Evolutionary conservation across 2,797 vertebrate genomes (phyloP), one percentile per base, ranked within the genome.

Genomic region (Buceros bicornis): DNA sequence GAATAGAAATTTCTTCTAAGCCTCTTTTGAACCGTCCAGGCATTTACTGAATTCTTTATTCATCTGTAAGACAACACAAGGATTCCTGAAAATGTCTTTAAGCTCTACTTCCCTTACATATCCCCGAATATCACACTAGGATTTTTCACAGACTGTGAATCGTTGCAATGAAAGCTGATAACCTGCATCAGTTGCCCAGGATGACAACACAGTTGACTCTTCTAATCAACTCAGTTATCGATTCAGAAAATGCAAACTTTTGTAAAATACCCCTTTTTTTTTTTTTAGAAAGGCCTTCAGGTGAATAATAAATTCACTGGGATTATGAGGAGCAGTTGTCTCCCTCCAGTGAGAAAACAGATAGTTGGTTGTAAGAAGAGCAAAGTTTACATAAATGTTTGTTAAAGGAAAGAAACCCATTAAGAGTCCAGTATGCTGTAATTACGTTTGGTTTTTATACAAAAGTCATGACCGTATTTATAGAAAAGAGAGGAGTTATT

Each of bases 381-480:
- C 45, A 85, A 50, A 89, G 71, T 95, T 95, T 89, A 82, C 56
- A 58, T 45, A 77, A 82, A 87, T 67, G 47, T 51, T 66, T 65
- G 18, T 87, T 86, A 48, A 65, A 58, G 61, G 80, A 70, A 81
- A 94, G 53, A 90, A 64, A 40, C 12, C 29, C 37, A 42, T 56
- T 86, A 72, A 56, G 62, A 89, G 48, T 79, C 80, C 77, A 62
- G 80, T 37, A 53, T 72, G 24, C 14, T 91, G 18, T 91, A 85
- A 91, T 93, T 89, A 47, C 57, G 40, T 81, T 95, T 70, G 40
- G 1, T 4, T 66, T 95, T 82, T 82, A 60, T 94, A 70, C 37
- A 84, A 90, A 90, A 88, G n/a, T 42, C 20, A 50, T 82, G 35
- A 66, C 81, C 43, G 19, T 90, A 84, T 90, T 95, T 94, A 86